Base-by-base conservation (phyloP, 2,113 vertebrate species). In the Upupa epops region DNA sequence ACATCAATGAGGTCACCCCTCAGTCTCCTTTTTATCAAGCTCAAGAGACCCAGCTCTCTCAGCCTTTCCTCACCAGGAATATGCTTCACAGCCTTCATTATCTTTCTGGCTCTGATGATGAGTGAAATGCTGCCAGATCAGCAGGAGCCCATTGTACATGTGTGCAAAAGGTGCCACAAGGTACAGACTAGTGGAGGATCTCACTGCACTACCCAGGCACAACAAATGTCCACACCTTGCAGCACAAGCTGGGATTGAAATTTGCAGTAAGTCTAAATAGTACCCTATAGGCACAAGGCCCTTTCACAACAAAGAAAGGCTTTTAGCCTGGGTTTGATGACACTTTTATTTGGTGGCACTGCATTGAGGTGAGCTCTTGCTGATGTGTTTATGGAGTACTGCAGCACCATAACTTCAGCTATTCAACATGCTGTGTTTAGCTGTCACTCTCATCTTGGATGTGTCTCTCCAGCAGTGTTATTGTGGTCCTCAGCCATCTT, bases 401-500 rank as follows among this genome's bases (percentile, higher is more conserved):
- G 66, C 31, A 88, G 17, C 15, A 78, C 37, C 6, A 8, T 5
- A n/a, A 5, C 17, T n/a, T 42, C 18, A 25, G 22, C 22, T 63
- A 40, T 1, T 1, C 29, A 25, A 22, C 1, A 11, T 46, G 28
- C 11, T 71, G 29, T 65, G 13, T 9, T 51, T 48, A 46, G 13
- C 36, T 73, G 34, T 32, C 28, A 31, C 36, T n/a, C 6, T 42
- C 3, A 0, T 21, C 46, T 46, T 51, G 40, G n/a, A 60, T 12
- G 3, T 70, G 9, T 60, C 19, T 66, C 15, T 40, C 11, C 20
- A 51, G 56, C 15, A 52, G 2, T 31, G 11, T 28, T 55, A 59
- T 10, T 17, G 37, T 87, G 46, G 14, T 76, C 22, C 42, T 69
- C 0, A 0, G 9, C 4, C 3, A 15, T 32, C 60, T 80, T 86